Base-by-base conservation (phyloP, 2,113 vertebrate species). In the Eulemur macaco region DNA sequence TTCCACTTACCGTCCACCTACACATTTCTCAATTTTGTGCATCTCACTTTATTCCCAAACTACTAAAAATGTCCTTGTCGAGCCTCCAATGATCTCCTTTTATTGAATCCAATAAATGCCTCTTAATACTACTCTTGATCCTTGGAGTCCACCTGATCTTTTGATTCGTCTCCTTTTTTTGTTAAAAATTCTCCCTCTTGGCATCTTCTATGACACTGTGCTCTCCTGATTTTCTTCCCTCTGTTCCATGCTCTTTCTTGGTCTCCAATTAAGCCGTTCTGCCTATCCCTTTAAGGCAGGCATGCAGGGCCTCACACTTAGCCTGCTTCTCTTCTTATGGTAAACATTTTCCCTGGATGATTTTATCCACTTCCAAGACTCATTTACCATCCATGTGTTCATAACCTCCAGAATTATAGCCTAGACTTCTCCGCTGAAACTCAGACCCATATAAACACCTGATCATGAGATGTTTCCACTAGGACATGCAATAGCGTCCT, bases 401-500 rank as follows among this genome's bases (percentile, higher is more conserved):
- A 91, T 73, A 95, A 74, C 66, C 52, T 73, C 71, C 64, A 83
- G 73, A 94, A 91, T 45, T 73, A 66, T 45, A 82, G 29, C 34
- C 13, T 56, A 69, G 11, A 29, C 7, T 73, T 88, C 60, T 89
- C 42, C 68, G 23, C 52, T 64, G 12, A 96, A 84, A 71, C 31
- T 82, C 8, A 83, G 37, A 73, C 8, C 23, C 45, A 50, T 50
- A 23, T 31, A 91, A 54, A 60, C 37, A 77, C 86, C 39, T 58
- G 34, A 14, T 74, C 39, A 37, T 52, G 58, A 74, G 34, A 54
- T 71, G 86, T 86, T 84, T 86, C 23, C 56, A 71, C 37, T 34
- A 23, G 6, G 63, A 56, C 13, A 45, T 50, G 21, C 21, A 76
- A 20, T 34, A 56, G 45, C 50, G 11, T 91, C 58, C 52, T 92